phyloP scores from a whole-genome alignment of 2,888 invertebrate genomes.

The Tenthredo amoena region DNA sequence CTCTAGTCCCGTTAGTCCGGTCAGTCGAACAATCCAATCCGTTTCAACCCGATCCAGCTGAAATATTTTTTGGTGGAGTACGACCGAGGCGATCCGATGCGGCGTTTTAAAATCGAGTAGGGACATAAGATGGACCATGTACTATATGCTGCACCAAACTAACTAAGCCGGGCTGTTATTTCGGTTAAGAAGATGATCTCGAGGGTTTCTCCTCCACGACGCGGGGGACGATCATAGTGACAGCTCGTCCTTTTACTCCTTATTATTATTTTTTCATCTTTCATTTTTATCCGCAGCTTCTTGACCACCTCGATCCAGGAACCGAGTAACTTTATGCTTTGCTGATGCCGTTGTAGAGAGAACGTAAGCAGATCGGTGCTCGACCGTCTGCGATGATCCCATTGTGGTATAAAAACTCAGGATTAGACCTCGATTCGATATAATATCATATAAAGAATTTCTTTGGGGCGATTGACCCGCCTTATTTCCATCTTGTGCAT shows the following conservation, averaged over 20 bases:
- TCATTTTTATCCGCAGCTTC: neutral
- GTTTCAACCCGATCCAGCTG: constrained; percentile 41
- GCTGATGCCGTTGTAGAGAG: neutral
- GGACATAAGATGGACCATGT: neutral
- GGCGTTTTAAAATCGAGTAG: constrained; percentile 38
- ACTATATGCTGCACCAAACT: neutral
- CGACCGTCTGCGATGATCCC: constrained; percentile 69
- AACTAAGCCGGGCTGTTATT: constrained; percentile 46
- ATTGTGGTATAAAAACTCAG: constrained; percentile 55
- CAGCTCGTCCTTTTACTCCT: constrained; percentile 21
- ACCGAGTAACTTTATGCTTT: neutral
- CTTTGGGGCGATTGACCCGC: neutral
- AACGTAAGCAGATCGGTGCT: constrained; percentile 70
- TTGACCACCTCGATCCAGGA: neutral
- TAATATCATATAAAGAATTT: neutral
- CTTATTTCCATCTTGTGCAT: neutral
- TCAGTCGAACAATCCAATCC: constrained; percentile 51
- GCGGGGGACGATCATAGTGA: constrained; percentile 40
- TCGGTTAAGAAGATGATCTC: constrained; percentile 44
- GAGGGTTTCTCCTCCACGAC: neutral
- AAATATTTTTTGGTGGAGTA: constrained; percentile 6
- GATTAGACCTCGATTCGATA: neutral
- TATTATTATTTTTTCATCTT: constrained; percentile 12
- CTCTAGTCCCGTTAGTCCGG: constrained; percentile 47
- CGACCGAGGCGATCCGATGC: neutral